These are phyloP conservation scores for Limonius californicus DNA, from an alignment of 1,140 invertebrate species.

Conservation along the genomic window DNA sequence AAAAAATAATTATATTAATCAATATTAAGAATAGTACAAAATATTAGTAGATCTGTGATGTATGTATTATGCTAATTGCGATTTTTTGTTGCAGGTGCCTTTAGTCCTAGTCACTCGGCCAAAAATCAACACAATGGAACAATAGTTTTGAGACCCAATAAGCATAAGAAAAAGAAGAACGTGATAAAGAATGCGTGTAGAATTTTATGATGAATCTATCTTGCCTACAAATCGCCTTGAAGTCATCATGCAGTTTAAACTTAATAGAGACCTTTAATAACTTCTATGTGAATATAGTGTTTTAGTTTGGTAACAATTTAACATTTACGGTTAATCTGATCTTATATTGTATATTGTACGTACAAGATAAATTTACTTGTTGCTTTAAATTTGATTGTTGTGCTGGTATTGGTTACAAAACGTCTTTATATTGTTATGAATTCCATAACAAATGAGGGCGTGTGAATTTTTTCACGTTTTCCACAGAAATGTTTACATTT, in stretches of 20 bases:
- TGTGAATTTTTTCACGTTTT: too few species aligned
- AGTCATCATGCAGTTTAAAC: background rate
- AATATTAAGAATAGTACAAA: background rate
- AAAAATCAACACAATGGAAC: slow-evolving; percentile 54
- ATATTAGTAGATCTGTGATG: too few species aligned
- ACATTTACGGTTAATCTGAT: too few species aligned
- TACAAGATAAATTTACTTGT: background rate
- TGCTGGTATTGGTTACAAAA: background rate
- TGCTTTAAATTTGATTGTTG: background rate
- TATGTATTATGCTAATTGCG: too few species aligned
- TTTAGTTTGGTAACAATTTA: background rate
- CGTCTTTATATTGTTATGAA: too few species aligned
- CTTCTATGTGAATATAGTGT: background rate
- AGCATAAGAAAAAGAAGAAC: slow-evolving; percentile 57
- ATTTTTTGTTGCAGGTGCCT: slow-evolving; percentile 55
- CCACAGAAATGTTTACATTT: background rate
- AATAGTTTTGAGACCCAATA: slow-evolving; percentile 55
- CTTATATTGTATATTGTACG: too few species aligned
- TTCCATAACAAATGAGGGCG: too few species aligned
- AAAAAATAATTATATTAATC: slow-evolving; percentile 2
- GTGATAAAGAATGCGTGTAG: slow-evolving; percentile 61
- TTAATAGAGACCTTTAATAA: background rate
- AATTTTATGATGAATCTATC: slow-evolving; percentile 47
- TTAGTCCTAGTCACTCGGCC: slow-evolving; percentile 56
- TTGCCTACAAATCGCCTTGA: slow-evolving; percentile 8